Evolutionary conservation across 2,888 invertebrate genomes (phyloP).

Genomic region (Heteropelma amictum): DNA sequence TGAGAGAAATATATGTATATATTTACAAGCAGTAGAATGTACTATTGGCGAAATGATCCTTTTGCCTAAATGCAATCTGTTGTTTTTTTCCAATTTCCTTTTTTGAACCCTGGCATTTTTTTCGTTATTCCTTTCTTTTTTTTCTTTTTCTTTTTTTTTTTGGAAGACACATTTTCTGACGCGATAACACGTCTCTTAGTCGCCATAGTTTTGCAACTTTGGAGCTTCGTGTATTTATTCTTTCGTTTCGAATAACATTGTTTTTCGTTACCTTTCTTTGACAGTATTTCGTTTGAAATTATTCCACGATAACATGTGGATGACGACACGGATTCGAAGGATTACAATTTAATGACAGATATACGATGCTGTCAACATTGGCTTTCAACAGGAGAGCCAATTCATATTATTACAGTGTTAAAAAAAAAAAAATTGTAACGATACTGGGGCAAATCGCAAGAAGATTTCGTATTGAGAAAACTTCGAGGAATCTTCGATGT

Average conservation of each 20-base stretch:
- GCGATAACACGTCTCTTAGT: constrained; percentile 21
- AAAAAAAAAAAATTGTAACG: background rate
- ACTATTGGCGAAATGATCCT: constrained; percentile 51
- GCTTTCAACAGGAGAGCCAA: constrained; percentile 18
- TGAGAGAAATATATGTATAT: constrained; percentile 64
- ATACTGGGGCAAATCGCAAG: constrained; percentile 24
- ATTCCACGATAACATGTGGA: constrained; percentile 73
- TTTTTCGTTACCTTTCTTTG: constrained; percentile 20
- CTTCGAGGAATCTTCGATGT: constrained; percentile 25
- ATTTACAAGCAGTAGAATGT: constrained; percentile 77
- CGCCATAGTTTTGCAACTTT: constrained; percentile 32
- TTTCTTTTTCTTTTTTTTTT: constrained; percentile 77
- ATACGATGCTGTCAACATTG: constrained; percentile 31
- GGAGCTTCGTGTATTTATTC: constrained; percentile 33
- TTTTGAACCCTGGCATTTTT: constrained; percentile 58
- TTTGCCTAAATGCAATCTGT: constrained; percentile 45
- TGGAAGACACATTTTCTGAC: constrained; percentile 93
- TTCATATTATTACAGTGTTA: background rate
- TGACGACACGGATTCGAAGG: constrained; percentile 69
- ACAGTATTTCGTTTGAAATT: constrained; percentile 1
- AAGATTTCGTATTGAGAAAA: constrained; percentile 28
- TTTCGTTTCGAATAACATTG: constrained; percentile 46
- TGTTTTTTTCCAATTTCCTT: too few relatives aligned
- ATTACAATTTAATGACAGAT: constrained; percentile 27
- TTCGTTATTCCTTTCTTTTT: constrained; percentile 11